Base-by-base conservation (phyloP, 2,797 vertebrate species). In the Hoplostethus mediterraneus region DNA sequence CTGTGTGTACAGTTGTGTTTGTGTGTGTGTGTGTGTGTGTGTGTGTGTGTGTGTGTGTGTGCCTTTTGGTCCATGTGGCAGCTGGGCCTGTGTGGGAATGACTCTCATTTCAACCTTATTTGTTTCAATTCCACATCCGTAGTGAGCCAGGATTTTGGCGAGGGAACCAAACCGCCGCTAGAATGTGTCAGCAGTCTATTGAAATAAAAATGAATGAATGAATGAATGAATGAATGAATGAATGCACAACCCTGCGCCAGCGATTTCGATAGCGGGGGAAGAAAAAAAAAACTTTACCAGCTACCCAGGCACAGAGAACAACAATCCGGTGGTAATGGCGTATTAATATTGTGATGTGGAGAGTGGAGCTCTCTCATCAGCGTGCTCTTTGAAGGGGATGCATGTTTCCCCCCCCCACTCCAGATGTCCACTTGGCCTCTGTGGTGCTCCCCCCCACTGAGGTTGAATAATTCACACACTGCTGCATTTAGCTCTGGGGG, bases 381-480 rank as follows among this genome's bases (percentile, higher is more conserved):
- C 63, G 67, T 57, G 51, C 49, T 83, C 62, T 65, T 10, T 54
- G 63, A 65, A 25, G 13, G 51, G 48, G 61, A 55, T 78, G 38
- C 68, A 65, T 58, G 45, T 48, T 76, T 47, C 62, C 53, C 44
- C 62, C 53, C 44, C 71, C 57, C 61, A 13, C 69, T 75, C 76
- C 75, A 85, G 82, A 82, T 88, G 86, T 91, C 85, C 87, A 72
- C 65, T 75, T 16, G 12, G 58, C 53, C 77, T 74, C 21, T 54
- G 60, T 45, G 70, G 83, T 68, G 42, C 62, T 73, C 44, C 62
- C 64, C 47, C 47, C 62, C 66, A 70, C 54, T 48, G 51, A 81
- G 79, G 69, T 83, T 87, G 59, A 89, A 84, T 90, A 79, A 90
- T 86, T 87, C 79, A 91, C 77, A 81, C 58, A 12, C 64, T 45